These are phyloP conservation scores for Thripadectes ignobilis DNA, from an alignment of 2,797 vertebrate species.

Conservation along the genomic window DNA sequence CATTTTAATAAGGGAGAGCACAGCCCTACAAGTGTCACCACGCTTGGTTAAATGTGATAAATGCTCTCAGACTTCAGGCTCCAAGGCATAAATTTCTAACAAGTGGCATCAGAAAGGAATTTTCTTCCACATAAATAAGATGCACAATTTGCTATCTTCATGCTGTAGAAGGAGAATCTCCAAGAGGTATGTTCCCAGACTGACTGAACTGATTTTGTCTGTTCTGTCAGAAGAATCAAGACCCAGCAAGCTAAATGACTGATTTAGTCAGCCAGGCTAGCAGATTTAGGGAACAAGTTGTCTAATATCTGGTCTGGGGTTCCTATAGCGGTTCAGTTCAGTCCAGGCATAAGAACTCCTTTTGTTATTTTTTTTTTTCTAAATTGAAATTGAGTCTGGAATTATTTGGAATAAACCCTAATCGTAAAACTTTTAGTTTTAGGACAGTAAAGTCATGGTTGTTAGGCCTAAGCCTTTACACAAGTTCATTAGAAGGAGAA, in stretches of 20 bases:
- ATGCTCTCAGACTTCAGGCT: neutral
- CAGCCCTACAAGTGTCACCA: neutral
- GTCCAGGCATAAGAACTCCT: neutral
- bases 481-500: neutral
- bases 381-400: neutral
- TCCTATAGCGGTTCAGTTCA: neutral
- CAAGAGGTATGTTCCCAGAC: neutral
- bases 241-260: neutral
- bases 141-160: neutral
- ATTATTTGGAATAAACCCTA: neutral
- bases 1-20: neutral
- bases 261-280: neutral
- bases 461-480: neutral
- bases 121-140: neutral
- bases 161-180: neutral
- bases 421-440: neutral
- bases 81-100: neutral
- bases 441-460: neutral
- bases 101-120: neutral
- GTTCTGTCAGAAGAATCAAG: neutral
- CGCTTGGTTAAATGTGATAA: neutral
- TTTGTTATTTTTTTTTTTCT: neutral
- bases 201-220: neutral
- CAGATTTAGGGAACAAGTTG: neutral
- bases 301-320: neutral